Percentiles rank a stretch among this genome's conserved stretches.
These are phyloP conservation scores for Microplitis deprimator DNA, from an alignment of 2,888 invertebrate genomes.

Conservation along the genomic window DNA sequence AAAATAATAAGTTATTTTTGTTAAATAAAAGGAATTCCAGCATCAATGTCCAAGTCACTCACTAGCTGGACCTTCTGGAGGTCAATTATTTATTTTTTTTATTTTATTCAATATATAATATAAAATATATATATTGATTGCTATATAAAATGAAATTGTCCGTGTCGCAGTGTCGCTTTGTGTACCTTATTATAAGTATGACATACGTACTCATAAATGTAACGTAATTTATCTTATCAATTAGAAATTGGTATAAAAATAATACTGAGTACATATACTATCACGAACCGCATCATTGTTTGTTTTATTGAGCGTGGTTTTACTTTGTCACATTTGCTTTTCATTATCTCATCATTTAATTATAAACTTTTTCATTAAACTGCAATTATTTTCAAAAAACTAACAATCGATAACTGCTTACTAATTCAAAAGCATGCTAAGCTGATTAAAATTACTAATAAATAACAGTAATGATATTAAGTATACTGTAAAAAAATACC, in stretches of 20 bases:
- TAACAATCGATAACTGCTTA: not conserved
- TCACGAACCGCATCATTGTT: conserved; percentile 19
- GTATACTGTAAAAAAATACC: not conserved
- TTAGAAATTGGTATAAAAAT: conserved; percentile 16
- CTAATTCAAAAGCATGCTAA: not conserved
- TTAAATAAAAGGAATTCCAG: conserved; percentile 7
- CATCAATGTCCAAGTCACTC: conserved; percentile 60
- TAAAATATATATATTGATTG: conserved; percentile 23
- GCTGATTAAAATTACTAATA: not conserved
- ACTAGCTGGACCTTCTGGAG: conserved; percentile 66
- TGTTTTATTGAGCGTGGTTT: conserved; percentile 4
- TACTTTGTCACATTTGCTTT: conserved; percentile 16
- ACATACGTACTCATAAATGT: conserved; percentile 5
- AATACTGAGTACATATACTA: not conserved
- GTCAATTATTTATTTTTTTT: conserved; percentile 55
- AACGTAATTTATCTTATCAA: conserved; percentile 26
- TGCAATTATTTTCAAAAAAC: conserved; percentile 5
- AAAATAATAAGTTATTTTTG: conserved; percentile 5
- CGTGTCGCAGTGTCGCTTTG: conserved; percentile 4
- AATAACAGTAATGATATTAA: not conserved
- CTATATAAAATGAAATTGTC: conserved; percentile 42
- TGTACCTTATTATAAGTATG: not conserved
- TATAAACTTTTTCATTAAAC: conserved; percentile 7
- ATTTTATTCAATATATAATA: conserved; percentile 28
- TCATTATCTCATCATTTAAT: conserved; percentile 13